Percentiles rank a stretch among this genome's conserved stretches.
Conservation (phyloP, 2,113 vertebrate species). For the Syrmaticus mikado region DNA sequence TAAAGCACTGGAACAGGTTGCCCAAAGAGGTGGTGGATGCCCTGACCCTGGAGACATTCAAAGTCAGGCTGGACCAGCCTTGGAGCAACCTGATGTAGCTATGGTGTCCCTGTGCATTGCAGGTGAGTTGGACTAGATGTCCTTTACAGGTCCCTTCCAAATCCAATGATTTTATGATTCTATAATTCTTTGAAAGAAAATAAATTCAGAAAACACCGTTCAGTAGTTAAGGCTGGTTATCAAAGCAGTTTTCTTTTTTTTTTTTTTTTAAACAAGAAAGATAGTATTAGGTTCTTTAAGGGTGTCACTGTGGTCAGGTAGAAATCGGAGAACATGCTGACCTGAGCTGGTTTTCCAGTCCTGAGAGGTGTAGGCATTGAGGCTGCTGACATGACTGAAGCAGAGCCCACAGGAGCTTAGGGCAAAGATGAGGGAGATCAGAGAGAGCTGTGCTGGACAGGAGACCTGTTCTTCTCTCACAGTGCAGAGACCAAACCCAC, state of each 20-base stretch:
- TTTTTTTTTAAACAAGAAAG: not conserved
- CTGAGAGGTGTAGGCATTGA: not conserved
- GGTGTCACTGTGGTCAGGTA: not conserved
- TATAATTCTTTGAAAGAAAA: not conserved
- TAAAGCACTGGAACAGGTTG: not conserved
- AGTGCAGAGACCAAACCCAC: not conserved
- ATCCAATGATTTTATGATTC: not conserved
- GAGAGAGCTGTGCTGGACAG: not conserved
- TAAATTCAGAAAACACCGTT: not conserved
- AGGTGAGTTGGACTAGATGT: not conserved
- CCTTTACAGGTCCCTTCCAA: not conserved
- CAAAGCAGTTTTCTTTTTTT: not conserved
- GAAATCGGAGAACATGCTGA: not conserved
- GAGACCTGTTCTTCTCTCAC: not conserved
- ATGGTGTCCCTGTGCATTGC: not conserved
- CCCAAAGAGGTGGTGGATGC: not conserved
- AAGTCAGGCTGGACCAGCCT: not conserved
- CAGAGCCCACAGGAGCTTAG: not conserved
- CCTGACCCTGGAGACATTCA: too few species aligned
- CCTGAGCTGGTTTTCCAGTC: not conserved
- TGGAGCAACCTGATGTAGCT: not conserved
- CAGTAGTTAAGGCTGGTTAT: not conserved
- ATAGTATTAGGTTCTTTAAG: not conserved
- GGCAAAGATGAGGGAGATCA: not conserved
- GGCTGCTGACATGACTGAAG: not conserved